phyloP scores from a whole-genome alignment of 2,888 invertebrate genomes.

The Volucella inflata region DNA sequence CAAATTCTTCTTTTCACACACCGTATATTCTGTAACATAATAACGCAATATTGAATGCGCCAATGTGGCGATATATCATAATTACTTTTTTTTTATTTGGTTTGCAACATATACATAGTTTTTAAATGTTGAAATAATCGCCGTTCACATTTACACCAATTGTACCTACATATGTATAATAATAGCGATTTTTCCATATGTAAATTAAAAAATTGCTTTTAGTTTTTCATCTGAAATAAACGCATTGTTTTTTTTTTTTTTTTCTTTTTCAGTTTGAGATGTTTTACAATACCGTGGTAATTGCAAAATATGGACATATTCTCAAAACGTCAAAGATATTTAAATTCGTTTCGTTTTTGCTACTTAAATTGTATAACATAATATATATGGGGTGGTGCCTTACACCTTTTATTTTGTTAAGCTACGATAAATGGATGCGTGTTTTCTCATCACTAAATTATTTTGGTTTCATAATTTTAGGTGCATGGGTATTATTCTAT shows the following conservation, averaged over 20 bases:
- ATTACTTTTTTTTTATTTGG: no score
- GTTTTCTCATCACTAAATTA: conserved; percentile 88
- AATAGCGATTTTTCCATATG: no score
- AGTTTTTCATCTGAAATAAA: no score
- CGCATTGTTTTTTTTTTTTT: neutral
- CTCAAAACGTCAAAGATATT: conserved; percentile 77
- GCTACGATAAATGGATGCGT: conserved; percentile 87
- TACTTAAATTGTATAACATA: conserved; percentile 90
- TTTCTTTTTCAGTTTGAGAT: conserved; percentile 77
- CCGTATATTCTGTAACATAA: no score
- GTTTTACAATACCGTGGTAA: conserved; percentile 78
- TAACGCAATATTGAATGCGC: no score
- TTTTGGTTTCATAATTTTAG: conserved; percentile 88
- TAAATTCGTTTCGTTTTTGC: conserved; percentile 84
- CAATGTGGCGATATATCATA: no score
- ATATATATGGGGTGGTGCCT: conserved; percentile 94
- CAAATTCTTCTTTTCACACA: no score
- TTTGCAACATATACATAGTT: no score
- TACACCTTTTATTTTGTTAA: conserved; percentile 89
- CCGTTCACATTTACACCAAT: no score
- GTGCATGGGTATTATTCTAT: conserved; percentile 85
- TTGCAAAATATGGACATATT: conserved; percentile 78
- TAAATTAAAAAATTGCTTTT: no score
- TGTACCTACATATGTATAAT: no score
- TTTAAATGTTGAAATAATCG: no score